phyloP scores from a whole-genome alignment of 2,797 vertebrate genomes.

The Neostethus bicornis region DNA sequence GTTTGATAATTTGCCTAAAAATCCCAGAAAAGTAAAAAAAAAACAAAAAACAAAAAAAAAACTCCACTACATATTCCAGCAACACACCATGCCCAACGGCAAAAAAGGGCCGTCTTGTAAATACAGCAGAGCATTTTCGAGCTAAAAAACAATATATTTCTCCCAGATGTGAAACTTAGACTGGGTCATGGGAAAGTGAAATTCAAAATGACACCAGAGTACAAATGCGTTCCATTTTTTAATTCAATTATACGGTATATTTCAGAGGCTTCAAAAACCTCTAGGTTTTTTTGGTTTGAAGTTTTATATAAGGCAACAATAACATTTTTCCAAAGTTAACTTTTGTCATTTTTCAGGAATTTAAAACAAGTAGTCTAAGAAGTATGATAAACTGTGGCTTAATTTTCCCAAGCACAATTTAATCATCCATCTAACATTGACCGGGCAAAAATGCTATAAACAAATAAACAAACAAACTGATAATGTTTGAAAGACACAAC shows the following conservation, averaged over 20 bases:
- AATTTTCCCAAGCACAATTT: too few species aligned
- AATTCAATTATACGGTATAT: not conserved
- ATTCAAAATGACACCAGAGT: not conserved
- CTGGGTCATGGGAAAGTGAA: not conserved
- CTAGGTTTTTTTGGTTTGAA: too few species aligned
- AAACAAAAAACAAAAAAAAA: slow-evolving; percentile 1
- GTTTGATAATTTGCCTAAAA: not conserved
- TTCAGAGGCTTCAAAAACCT: not conserved
- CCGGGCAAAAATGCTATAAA: too few species aligned
- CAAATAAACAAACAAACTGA: too few species aligned
- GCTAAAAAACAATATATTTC: not conserved
- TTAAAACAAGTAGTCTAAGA: too few species aligned
- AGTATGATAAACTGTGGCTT: too few species aligned
- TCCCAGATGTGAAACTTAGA: not conserved
- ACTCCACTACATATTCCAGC: not conserved
- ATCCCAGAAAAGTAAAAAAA: slow-evolving; percentile 1
- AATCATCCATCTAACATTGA: too few species aligned
- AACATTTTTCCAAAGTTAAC: too few species aligned
- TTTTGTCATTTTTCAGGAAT: not conserved
- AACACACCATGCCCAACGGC: not conserved
- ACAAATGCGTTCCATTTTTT: not conserved
- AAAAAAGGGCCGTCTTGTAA: slow-evolving; percentile 22
- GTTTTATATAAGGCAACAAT: too few species aligned
- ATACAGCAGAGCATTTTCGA: slow-evolving; percentile 2
- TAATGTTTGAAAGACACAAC: too few species aligned